Percentiles rank a stretch among this genome's conserved stretches.
Conservation (phyloP, 2,888 invertebrate genomes). For the Nesidiocoris tenuis region DNA sequence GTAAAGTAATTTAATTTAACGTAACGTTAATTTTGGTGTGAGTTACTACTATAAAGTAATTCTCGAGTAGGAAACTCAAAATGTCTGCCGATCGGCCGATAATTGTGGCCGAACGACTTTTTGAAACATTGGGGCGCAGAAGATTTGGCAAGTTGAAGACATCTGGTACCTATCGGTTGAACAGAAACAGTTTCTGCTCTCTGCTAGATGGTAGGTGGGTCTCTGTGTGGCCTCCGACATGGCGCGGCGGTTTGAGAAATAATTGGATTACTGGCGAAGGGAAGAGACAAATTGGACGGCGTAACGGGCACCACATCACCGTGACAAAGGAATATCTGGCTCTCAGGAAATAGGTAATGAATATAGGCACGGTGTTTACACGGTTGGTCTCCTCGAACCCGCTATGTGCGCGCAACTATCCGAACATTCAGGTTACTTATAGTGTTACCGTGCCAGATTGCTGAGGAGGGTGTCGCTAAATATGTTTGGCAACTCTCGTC, state of each 20-base stretch:
- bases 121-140: too few species aligned
- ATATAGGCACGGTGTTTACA: conserved; percentile 38
- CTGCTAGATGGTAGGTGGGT: not conserved
- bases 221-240: not conserved
- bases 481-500: too few species aligned
- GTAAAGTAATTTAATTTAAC: too few species aligned
- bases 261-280: conserved; percentile 30
- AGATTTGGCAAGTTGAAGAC: too few species aligned
- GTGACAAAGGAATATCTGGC: conserved; percentile 40
- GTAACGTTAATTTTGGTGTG: too few species aligned
- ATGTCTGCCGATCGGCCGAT: too few species aligned
- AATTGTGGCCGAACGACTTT: too few species aligned
- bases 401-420: not conserved
- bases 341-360: conserved; percentile 39
- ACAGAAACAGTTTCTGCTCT: too few species aligned
- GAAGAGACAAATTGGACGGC: conserved; percentile 35
- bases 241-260: conserved; percentile 30
- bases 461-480: not conserved
- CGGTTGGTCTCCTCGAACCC: conserved; percentile 21
- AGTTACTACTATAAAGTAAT: too few species aligned
- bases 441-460: not conserved
- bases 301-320: conserved; percentile 38
- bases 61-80: too few species aligned
- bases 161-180: too few species aligned
- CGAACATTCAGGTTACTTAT: not conserved